phyloP scores from a whole-genome alignment of 2,888 invertebrate species.

The Cyaniris semiargus region DNA sequence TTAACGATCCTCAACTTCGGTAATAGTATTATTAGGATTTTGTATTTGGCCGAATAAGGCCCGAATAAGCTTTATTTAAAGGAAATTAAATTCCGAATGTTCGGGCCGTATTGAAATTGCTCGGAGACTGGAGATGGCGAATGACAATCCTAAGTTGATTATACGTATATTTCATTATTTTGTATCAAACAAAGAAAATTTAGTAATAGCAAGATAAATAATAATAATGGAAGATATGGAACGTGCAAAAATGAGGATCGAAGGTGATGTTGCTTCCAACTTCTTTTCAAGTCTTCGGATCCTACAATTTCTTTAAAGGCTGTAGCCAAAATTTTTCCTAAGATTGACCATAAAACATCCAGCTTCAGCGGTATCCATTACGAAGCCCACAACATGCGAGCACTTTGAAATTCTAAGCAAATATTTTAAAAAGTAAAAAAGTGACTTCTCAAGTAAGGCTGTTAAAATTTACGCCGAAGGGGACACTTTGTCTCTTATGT shows the following conservation, averaged over 20 bases:
- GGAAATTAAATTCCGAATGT: conserved; percentile 19
- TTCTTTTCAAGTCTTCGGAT: not conserved
- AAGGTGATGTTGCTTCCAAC: not conserved
- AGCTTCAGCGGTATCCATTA: conserved; percentile 6
- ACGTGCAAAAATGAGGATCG: too few relatives aligned
- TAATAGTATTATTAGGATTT: conserved; percentile 41
- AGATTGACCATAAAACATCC: conserved; percentile 13
- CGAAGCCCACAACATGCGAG: not conserved
- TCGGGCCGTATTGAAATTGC: conserved; percentile 23
- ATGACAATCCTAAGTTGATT: not conserved
- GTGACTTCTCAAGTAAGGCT: conserved; percentile 24
- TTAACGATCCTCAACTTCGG: conserved; percentile 42
- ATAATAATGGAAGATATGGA: not conserved
- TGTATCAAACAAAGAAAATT: not conserved
- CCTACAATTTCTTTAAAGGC: not conserved
- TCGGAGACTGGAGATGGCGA: not conserved
- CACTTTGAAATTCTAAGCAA: conserved; percentile 23
- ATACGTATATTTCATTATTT: conserved; percentile 10
- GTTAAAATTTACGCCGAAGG: conserved; percentile 69
- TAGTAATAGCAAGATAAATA: not conserved
- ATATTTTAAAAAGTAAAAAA: conserved; percentile 34
- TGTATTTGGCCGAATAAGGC: conserved; percentile 19
- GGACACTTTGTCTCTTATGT: conserved; percentile 64
- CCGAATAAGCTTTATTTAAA: conserved; percentile 29
- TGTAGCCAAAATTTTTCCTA: not conserved